Conservation (phyloP, 1,140 invertebrate genomes). For the Drosophila orosa region DNA sequence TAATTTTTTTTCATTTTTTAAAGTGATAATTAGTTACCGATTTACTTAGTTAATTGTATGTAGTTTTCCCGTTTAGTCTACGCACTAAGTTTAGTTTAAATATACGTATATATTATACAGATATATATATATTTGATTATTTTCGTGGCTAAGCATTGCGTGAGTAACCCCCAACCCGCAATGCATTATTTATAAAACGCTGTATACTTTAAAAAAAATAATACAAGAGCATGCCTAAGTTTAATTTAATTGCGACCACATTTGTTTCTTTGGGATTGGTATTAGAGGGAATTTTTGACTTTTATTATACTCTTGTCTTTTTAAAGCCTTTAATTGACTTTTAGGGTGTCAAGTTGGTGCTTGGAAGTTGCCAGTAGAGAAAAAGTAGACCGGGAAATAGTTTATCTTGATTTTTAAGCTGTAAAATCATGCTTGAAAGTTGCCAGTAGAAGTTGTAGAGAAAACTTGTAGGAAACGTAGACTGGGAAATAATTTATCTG, state of each 20-base stretch:
- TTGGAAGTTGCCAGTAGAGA: too few species aligned
- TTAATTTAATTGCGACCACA: slow-evolving; percentile 25
- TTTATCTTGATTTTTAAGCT: too few species aligned
- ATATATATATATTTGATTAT: slow-evolving; percentile 16
- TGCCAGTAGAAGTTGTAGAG: too few species aligned
- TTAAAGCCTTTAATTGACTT: too few species aligned
- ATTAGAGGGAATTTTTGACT: neutral
- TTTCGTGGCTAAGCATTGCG: slow-evolving; percentile 56
- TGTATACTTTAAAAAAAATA: slow-evolving; percentile 64
- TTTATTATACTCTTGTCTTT: too few species aligned
- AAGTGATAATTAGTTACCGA: slow-evolving; percentile 74
- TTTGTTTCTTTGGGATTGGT: neutral
- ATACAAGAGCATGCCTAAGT: slow-evolving; percentile 69
- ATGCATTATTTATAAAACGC: slow-evolving; percentile 61
- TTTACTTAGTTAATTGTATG: slow-evolving; percentile 67
- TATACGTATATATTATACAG: slow-evolving; percentile 38
- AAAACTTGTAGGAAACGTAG: too few species aligned
- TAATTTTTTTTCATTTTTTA: slow-evolving; percentile 54
- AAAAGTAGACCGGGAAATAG: too few species aligned
- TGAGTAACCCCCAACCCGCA: slow-evolving; percentile 43
- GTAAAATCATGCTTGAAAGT: too few species aligned
- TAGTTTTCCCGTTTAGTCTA: slow-evolving; percentile 68
- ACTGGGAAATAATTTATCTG: too few species aligned
- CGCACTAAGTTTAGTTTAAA: slow-evolving; percentile 62
- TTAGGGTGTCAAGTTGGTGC: too few species aligned